Percentiles rank a stretch among this genome's conserved stretches.
Evolutionary conservation across 2,797 vertebrate species (phyloP).

Genomic region (Poecilia picta): DNA sequence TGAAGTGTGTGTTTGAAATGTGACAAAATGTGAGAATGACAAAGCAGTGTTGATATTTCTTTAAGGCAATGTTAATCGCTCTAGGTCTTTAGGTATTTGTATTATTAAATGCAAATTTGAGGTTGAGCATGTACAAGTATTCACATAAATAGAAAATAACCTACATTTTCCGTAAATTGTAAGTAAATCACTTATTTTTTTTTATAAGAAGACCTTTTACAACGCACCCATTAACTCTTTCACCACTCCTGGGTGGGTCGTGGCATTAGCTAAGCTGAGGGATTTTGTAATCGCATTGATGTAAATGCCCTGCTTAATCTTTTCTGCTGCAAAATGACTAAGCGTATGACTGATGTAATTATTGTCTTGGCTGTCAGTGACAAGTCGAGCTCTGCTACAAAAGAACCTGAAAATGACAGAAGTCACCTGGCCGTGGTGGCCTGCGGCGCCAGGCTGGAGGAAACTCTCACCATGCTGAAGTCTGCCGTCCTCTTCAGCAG

Average conservation of each 20-base stretch:
- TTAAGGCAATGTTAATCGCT: neutral
- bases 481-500: conserved; percentile 91
- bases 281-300: neutral
- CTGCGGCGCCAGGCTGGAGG: conserved; percentile 92
- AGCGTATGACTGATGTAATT: neutral
- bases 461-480: conserved; percentile 94
- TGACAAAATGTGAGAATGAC: neutral
- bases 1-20: neutral
- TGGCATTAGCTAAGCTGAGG: neutral
- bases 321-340: neutral
- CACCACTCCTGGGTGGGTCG: neutral
- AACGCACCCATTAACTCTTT: neutral
- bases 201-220: neutral
- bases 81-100: neutral
- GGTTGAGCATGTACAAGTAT: neutral
- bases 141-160: neutral
- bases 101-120: neutral
- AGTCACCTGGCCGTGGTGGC: conserved; percentile 96
- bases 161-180: neutral
- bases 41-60: neutral
- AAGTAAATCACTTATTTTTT: neutral
- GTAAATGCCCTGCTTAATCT: neutral
- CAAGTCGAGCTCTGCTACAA: conserved; percentile 16
- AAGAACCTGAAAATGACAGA: conserved; percentile 63
- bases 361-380: conserved; percentile 56